Evolutionary conservation across 2,113 vertebrate species (phyloP).

Genomic region (Columbina picui): DNA sequence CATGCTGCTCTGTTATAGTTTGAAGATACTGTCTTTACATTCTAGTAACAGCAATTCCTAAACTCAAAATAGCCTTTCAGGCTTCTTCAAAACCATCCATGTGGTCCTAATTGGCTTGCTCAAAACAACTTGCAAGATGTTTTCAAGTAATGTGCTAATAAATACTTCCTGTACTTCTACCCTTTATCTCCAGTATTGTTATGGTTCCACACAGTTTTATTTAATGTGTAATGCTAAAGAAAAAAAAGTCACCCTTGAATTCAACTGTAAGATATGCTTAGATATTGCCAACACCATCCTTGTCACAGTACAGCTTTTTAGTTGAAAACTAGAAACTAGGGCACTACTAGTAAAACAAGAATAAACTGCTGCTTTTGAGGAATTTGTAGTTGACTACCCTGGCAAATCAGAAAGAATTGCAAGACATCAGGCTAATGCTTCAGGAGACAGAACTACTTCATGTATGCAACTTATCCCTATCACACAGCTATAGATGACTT

Average conservation of each 20-base stretch:
- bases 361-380: neutral
- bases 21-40: neutral
- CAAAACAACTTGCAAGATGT: neutral
- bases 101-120: neutral
- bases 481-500: neutral
- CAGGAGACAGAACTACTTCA: neutral
- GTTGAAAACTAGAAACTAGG: neutral
- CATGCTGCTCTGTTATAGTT: neutral
- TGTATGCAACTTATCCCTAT: accelerated
- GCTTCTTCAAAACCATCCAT: neutral
- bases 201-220: neutral
- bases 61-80: neutral
- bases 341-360: neutral
- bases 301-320: neutral
- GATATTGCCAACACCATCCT: neutral
- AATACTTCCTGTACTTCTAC: neutral
- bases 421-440: neutral
- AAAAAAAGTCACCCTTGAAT: neutral
- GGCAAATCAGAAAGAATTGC: neutral
- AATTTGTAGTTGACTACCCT: neutral
- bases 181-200: neutral
- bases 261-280: neutral
- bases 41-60: neutral
- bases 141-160: neutral
- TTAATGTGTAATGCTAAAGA: neutral